Conservation (phyloP, 2,113 vertebrate genomes). For the Silurus meridionalis region DNA sequence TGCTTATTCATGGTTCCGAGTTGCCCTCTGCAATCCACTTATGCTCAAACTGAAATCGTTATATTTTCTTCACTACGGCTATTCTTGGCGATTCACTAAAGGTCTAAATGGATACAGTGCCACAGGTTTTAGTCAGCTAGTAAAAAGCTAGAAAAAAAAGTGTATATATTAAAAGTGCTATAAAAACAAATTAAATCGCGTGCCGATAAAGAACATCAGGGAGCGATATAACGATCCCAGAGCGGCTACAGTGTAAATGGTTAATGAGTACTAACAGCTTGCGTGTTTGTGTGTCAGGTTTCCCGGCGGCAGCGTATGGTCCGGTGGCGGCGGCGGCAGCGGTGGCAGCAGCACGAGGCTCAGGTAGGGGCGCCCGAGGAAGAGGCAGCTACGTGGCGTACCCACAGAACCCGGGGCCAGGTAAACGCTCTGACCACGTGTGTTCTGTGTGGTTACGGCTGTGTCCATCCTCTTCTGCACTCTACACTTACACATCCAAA, state of each 20-base stretch:
- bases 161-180: background rate
- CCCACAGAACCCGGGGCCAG: conserved; percentile 91
- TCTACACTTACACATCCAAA: conserved; percentile 39
- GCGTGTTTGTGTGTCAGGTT: conserved; percentile 76
- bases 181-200: background rate
- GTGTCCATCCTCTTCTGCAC: conserved; percentile 75
- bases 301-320: conserved; percentile 92
- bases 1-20: conserved; percentile 6
- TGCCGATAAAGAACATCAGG: background rate
- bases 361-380: conserved; percentile 95
- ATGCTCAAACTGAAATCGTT: background rate
- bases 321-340: conserved; percentile 94
- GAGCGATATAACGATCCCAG: background rate
- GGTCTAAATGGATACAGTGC: too few species aligned
- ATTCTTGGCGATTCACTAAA: background rate
- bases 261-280: conserved; percentile 6
- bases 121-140: too few species aligned
- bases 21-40: background rate
- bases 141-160: too few species aligned
- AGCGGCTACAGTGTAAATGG: background rate
- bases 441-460: conserved; percentile 91
- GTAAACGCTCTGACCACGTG: conserved; percentile 89
- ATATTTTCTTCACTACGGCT: background rate
- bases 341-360: conserved; percentile 93
- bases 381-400: conserved; percentile 86